A percentile compares a stretch with the other conserved stretches of the same genome.
Conservation (phyloP, 35 echinoderm and acorn worm genomes). For the Chiridota heheva region DNA sequence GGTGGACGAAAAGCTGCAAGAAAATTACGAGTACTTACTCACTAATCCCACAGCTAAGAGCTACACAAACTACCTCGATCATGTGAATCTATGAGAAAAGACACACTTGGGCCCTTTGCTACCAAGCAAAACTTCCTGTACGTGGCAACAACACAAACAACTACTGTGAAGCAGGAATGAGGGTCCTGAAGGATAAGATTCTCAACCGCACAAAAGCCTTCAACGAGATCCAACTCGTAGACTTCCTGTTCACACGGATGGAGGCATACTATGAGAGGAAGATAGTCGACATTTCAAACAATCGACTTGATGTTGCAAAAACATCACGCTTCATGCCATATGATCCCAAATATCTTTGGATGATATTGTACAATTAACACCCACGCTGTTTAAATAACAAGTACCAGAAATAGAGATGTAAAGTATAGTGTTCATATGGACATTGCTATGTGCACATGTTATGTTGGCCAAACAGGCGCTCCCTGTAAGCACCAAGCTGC, state of each 20-base stretch:
- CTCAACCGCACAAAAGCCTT: slow-evolving; percentile 17
- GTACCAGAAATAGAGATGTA: no score
- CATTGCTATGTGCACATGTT: slow-evolving; percentile 40
- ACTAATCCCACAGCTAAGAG: background rate
- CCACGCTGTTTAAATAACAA: no score
- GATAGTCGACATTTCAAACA: slow-evolving; percentile 38
- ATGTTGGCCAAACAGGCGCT: slow-evolving; percentile 44
- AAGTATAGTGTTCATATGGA: slow-evolving; percentile 23
- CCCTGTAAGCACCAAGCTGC: slow-evolving; percentile 60
- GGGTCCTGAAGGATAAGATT: slow-evolving; percentile 48
- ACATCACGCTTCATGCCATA: background rate
- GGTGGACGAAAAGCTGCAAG: no score
- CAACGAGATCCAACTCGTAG: slow-evolving; percentile 34
- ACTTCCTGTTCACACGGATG: slow-evolving; percentile 46
- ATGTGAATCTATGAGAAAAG: background rate
- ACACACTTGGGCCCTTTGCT: slow-evolving; percentile 25
- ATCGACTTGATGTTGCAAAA: slow-evolving; percentile 10
- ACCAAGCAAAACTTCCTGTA: background rate
- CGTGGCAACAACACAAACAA: slow-evolving; percentile 40
- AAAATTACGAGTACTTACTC: no score
- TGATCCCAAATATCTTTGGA: slow-evolving; percentile 1
- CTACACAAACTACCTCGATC: background rate
- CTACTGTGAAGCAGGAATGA: slow-evolving; percentile 37
- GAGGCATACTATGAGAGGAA: slow-evolving; percentile 40
- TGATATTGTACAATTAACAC: no score